Percentiles rank a stretch among this genome's conserved stretches.
These are phyloP conservation scores for Zaprionus nigranus DNA, from an alignment of 1,140 invertebrate genomes.

Conservation along the genomic window DNA sequence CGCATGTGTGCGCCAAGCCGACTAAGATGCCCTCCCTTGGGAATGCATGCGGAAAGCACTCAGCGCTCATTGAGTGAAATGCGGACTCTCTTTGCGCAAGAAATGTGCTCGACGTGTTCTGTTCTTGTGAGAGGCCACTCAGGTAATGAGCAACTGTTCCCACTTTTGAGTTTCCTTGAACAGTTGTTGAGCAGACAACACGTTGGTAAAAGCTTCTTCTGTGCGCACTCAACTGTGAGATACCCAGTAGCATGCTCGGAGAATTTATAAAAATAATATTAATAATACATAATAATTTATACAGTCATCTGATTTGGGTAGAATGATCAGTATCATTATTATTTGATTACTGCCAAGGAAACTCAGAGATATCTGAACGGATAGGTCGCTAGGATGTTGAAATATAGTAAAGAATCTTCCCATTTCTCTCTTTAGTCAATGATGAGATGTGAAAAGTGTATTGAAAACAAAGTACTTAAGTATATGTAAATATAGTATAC, in stretches of 20 bases:
- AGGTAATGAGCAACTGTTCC: constrained; percentile 1
- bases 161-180: background rate
- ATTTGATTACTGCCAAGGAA: no score
- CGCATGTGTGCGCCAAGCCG: constrained; percentile 2
- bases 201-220: background rate
- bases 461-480: no score
- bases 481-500: no score
- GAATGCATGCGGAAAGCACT: background rate
- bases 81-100: background rate
- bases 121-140: background rate
- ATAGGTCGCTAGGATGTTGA: no score
- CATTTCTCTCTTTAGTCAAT: no score
- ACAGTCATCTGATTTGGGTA: no score
- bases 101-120: background rate
- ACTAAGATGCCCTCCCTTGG: background rate
- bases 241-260: background rate
- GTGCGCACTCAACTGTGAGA: background rate
- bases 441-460: no score
- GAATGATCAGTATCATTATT: no score
- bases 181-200: background rate
- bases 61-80: constrained; percentile 4
- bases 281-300: no score
- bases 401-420: no score
- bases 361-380: no score
- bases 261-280: no score